phyloP scores from a whole-genome alignment of 1,140 invertebrate species.

The Leptestheria dahalacensis region DNA sequence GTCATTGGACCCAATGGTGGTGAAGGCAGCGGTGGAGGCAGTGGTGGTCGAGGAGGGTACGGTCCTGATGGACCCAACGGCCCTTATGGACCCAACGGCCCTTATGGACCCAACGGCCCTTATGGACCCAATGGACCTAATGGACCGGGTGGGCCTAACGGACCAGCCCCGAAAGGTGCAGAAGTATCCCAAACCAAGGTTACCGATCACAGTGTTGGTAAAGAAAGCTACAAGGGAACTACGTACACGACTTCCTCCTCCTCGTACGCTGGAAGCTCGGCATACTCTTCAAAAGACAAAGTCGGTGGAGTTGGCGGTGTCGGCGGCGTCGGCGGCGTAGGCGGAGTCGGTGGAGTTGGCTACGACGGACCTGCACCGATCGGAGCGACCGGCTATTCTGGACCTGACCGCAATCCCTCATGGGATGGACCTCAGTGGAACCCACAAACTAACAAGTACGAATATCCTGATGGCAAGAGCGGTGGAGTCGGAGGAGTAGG shows the following conservation, averaged over 20 bases:
- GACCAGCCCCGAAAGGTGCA: not conserved
- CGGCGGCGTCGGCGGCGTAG: slow-evolving; percentile 10
- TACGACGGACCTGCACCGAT: slow-evolving; percentile 4
- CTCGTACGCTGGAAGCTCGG: too few species aligned
- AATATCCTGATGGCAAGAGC: not conserved
- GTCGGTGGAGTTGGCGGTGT: not conserved
- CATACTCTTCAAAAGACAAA: not conserved
- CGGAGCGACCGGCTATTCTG: slow-evolving; percentile 12
- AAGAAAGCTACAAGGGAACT: not conserved
- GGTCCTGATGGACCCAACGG: slow-evolving; percentile 3
- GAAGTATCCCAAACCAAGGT: not conserved
- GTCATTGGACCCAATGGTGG: not conserved
- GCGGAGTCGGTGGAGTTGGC: slow-evolving; percentile 17
- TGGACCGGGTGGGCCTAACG: slow-evolving; percentile 10
- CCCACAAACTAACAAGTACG: slow-evolving; percentile 14
- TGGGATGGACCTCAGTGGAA: slow-evolving; percentile 16
- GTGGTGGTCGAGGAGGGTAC: slow-evolving; percentile 7
- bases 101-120: not conserved
- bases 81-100: not conserved
- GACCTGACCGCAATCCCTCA: slow-evolving; percentile 1
- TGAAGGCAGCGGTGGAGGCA: not conserved
- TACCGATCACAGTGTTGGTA: not conserved
- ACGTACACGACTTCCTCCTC: not conserved
- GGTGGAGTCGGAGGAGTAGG: not conserved
- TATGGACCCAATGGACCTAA: slow-evolving; percentile 12